A percentile compares a stretch with the other conserved stretches of the same genome.
Conservation (phyloP, 2,113 vertebrate species). For the Onychostoma macrolepis region DNA sequence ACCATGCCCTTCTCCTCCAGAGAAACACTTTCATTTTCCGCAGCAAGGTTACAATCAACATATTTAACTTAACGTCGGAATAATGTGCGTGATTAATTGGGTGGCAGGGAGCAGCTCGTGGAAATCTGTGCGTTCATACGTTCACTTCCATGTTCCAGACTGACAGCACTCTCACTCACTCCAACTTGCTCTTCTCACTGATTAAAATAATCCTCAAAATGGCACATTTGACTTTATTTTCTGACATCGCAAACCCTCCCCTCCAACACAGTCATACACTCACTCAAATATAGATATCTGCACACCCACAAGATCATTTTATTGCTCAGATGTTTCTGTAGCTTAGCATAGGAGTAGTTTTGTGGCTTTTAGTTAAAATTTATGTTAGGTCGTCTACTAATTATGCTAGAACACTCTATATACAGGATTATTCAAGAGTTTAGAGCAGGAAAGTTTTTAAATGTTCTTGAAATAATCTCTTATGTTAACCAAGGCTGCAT, state of each 20-base stretch:
- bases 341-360: background rate
- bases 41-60: slow-evolving; percentile 35
- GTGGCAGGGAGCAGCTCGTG: background rate
- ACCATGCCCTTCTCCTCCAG: slow-evolving; percentile 32
- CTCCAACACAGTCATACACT: slow-evolving; percentile 40
- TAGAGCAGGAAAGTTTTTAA: no score
- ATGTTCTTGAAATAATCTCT: no score
- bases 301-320: background rate
- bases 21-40: slow-evolving; percentile 57
- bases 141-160: background rate
- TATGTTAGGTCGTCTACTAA: background rate
- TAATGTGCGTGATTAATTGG: slow-evolving; percentile 45
- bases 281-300: slow-evolving; percentile 10
- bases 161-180: slow-evolving; percentile 12
- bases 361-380: background rate
- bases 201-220: slow-evolving; percentile 41
- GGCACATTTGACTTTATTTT: slow-evolving; percentile 34
- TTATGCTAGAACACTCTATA: background rate
- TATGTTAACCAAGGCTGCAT: no score
- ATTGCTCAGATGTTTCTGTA: background rate
- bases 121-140: slow-evolving; percentile 31
- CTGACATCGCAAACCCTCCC: slow-evolving; percentile 26
- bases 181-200: slow-evolving; percentile 13
- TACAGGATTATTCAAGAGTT: no score
- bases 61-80: slow-evolving; percentile 17